Conservation (phyloP, 2,888 invertebrate species). For the Callinectes sapidus region DNA sequence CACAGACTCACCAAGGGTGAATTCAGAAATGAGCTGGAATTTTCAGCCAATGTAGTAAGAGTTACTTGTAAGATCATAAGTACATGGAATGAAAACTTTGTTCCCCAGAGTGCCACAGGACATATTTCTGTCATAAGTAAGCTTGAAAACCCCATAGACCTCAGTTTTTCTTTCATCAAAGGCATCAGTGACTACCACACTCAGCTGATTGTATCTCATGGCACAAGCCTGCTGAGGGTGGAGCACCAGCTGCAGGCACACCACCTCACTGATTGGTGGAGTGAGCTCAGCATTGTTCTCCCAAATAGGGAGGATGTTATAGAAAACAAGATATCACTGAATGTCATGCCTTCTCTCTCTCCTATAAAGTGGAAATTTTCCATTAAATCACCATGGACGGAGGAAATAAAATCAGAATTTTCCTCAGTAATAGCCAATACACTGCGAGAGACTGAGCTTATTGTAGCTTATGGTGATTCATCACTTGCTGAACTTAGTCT, state of each 20-base stretch:
- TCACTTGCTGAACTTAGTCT: neutral
- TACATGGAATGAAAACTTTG: conserved; percentile 51
- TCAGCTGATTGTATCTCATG: conserved; percentile 38
- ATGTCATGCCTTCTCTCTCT: conserved; percentile 33
- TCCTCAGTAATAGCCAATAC: neutral
- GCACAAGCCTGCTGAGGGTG: conserved; percentile 2
- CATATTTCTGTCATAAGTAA: conserved; percentile 5
- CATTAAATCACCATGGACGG: conserved; percentile 45
- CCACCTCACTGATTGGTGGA: conserved; percentile 30
- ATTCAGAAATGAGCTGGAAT: conserved; percentile 41
- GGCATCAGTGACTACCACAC: conserved; percentile 31
- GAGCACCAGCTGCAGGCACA: conserved; percentile 40
- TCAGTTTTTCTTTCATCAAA: conserved; percentile 40
- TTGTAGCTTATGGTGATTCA: neutral
- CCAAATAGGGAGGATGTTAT: conserved; percentile 41
- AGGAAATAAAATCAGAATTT: conserved; percentile 36
- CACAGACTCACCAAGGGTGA: conserved; percentile 31
- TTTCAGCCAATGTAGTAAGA: conserved; percentile 38
- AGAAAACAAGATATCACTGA: neutral
- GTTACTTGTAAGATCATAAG: conserved; percentile 28
- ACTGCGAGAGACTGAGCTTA: neutral
- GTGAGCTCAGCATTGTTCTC: neutral
- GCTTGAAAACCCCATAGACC: conserved; percentile 30
- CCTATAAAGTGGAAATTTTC: conserved; percentile 32
- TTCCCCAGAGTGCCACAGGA: conserved; percentile 45